Percentiles rank a stretch among this genome's conserved stretches.
phyloP scores from a whole-genome alignment of 2,113 vertebrate species.

The Asarcornis scutulata region DNA sequence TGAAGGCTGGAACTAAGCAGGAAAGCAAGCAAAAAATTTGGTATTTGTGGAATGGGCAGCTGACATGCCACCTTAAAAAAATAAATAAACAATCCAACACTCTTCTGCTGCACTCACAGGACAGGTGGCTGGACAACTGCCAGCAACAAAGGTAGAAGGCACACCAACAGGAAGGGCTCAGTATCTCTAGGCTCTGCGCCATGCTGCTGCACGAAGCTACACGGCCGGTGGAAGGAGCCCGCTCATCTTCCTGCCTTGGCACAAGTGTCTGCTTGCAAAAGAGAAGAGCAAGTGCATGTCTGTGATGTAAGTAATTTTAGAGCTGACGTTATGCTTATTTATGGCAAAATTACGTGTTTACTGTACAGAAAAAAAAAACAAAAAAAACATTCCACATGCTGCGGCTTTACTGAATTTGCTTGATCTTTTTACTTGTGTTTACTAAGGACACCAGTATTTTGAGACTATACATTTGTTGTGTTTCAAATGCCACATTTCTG shows the following conservation, averaged over 20 bases:
- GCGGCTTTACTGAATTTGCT: not conserved
- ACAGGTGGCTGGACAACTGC: not conserved
- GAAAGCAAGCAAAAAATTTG: not conserved
- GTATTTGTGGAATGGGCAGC: not conserved
- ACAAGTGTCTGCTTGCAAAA: not conserved
- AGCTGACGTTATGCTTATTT: not conserved
- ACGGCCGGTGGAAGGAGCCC: not conserved
- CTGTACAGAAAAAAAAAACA: not conserved
- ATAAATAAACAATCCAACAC: too few relatives aligned
- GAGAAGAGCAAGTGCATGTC: not conserved
- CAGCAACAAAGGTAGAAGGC: not conserved
- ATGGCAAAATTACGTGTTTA: not conserved
- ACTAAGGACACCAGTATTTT: not conserved
- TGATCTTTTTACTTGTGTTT: not conserved
- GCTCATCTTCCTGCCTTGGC: not conserved
- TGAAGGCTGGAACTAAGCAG: not conserved
- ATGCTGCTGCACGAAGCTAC: accelerated
- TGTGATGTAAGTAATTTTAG: not conserved
- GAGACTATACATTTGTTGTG: not conserved
- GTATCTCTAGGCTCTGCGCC: not conserved
- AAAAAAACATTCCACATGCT: not conserved
- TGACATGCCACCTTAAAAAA: too few relatives aligned
- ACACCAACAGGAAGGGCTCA: not conserved
- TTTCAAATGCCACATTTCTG: not conserved
- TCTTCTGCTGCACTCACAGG: not conserved